Conservation (phyloP, 2,797 vertebrate genomes). For the Rhincodon typus region DNA sequence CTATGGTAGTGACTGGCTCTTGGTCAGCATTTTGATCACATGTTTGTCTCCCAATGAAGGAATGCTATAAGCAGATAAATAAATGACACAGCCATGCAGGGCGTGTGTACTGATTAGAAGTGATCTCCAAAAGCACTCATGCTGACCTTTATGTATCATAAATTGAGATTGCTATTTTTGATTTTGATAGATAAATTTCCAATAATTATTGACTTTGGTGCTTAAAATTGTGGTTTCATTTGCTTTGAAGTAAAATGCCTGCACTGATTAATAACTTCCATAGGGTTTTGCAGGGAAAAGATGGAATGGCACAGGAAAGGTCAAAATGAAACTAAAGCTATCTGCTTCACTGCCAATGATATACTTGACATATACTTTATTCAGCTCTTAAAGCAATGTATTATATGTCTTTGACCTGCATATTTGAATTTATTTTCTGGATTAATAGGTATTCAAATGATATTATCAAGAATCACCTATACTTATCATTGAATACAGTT, state of each 20-base stretch:
- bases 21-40: not conserved
- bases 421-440: not conserved
- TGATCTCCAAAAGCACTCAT: not conserved
- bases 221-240: not conserved
- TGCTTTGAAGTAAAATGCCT: not conserved
- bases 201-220: not conserved
- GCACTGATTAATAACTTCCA: not conserved
- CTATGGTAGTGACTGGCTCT: not conserved
- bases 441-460: not conserved
- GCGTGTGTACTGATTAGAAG: not conserved
- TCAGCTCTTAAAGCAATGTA: not conserved
- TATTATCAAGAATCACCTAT: not conserved
- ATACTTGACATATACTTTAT: not conserved
- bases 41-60: not conserved
- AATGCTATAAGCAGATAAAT: not conserved
- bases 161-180: not conserved
- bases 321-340: not conserved
- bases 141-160: not conserved
- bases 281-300: not conserved
- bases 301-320: not conserved
- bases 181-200: not conserved
- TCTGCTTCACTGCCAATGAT: not conserved
- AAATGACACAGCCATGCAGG: not conserved
- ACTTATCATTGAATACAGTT: not conserved
- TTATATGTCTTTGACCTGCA: not conserved